A percentile compares a stretch with the other conserved stretches of the same genome.
Evolutionary conservation across 1,140 invertebrate genomes (phyloP).

Genomic region (Glossosoma conforme): DNA sequence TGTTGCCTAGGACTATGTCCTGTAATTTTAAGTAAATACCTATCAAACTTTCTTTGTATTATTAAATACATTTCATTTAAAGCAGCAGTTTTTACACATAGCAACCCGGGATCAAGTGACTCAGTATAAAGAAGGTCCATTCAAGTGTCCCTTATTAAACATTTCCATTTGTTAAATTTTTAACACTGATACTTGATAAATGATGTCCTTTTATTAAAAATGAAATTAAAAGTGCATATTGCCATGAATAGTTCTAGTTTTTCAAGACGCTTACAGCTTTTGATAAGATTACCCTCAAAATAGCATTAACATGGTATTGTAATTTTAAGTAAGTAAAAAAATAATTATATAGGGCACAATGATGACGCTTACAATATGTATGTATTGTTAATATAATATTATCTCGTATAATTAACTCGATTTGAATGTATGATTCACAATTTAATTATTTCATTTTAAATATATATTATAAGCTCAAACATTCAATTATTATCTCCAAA

Average conservation of each 20-base stretch:
- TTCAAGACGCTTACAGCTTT: conserved; percentile 28
- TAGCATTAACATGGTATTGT: conserved; percentile 18
- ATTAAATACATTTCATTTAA: too few species aligned
- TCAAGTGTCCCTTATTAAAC: conserved; percentile 31
- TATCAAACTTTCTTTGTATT: too few species aligned
- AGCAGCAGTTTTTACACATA: too few species aligned
- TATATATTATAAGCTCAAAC: background rate
- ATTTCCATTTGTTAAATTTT: conserved; percentile 16
- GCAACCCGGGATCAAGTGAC: conserved; percentile 29
- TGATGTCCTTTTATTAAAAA: conserved; percentile 1
- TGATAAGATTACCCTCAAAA: conserved; percentile 18
- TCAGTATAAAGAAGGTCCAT: conserved; percentile 23
- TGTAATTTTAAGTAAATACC: too few species aligned
- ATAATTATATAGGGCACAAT: conserved; percentile 32
- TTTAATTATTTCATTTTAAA: background rate
- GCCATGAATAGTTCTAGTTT: conserved; percentile 13
- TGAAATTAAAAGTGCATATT: conserved; percentile 20
- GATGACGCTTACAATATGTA: conserved; percentile 32
- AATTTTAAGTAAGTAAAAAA: conserved; percentile 13
- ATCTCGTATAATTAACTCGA: conserved; percentile 1
- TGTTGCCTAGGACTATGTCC: too few species aligned
- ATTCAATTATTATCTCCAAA: background rate
- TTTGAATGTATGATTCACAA: background rate
- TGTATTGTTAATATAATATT: conserved; percentile 6
- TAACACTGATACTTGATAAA: background rate